phyloP scores from a whole-genome alignment of 92 coral and sea anemone species.

The Paragorgia papillata region DNA sequence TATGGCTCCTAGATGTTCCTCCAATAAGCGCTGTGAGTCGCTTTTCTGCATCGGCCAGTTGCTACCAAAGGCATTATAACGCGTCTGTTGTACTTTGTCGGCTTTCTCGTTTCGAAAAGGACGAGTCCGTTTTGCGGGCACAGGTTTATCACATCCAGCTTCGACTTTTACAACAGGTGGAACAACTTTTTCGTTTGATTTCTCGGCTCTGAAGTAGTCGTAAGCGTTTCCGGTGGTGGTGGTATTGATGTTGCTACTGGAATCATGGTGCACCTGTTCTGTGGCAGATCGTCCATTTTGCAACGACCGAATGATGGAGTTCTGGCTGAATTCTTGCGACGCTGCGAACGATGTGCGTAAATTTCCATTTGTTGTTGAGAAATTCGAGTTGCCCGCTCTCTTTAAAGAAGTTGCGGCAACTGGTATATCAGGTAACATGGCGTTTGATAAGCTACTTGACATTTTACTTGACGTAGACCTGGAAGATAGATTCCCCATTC shows the following conservation, averaged over 20 bases:
- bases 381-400: neutral
- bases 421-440: constrained; percentile 1
- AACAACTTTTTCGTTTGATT: constrained; percentile 15
- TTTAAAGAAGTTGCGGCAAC: neutral
- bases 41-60: constrained; percentile 39
- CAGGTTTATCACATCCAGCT: constrained; percentile 34
- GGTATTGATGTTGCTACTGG: neutral
- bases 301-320: constrained; percentile 32
- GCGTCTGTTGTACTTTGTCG: neutral
- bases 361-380: neutral
- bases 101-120: constrained; percentile 21
- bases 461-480: neutral
- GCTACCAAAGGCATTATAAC: neutral
- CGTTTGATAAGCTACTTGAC: neutral
- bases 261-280: neutral
- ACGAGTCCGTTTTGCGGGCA: constrained; percentile 37
- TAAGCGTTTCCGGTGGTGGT: neutral
- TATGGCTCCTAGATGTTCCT: constrained; percentile 26
- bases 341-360: neutral
- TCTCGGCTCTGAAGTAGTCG: constrained; percentile 19
- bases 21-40: constrained; percentile 39
- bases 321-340: constrained; percentile 15
- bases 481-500: neutral
- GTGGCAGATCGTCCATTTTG: neutral
- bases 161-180: constrained; percentile 46